Conservation (phyloP, 2,888 invertebrate species). For the Epinotia demarniana region DNA sequence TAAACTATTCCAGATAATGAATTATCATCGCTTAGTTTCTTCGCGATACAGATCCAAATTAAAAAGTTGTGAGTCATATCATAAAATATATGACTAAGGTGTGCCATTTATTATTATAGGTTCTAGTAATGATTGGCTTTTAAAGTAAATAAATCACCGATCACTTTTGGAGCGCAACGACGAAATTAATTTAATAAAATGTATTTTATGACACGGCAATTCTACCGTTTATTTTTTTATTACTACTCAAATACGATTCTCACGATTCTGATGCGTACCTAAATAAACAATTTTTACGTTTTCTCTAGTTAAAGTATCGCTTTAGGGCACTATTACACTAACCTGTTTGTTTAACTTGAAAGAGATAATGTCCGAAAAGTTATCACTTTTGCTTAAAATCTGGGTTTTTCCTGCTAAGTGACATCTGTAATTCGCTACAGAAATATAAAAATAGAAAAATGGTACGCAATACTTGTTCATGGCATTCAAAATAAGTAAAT, state of each 20-base stretch:
- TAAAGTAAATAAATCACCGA: slow-evolving; percentile 26
- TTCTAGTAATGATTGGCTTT: slow-evolving; percentile 30
- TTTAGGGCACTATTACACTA: slow-evolving; percentile 2
- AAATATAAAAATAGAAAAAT: not conserved
- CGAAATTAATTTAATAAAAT: slow-evolving; percentile 31
- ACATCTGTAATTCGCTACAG: not conserved
- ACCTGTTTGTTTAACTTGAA: not conserved
- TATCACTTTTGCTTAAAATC: not conserved
- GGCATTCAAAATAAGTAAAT: not conserved
- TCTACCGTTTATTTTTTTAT: slow-evolving; percentile 31
- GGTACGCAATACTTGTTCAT: not conserved
- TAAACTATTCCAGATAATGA: not conserved
- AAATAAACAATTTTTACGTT: not conserved
- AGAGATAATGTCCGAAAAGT: no score
- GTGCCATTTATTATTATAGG: slow-evolving; percentile 11
- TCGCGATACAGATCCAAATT: slow-evolving; percentile 4
- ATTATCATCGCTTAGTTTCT: not conserved
- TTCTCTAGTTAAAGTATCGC: slow-evolving; percentile 5
- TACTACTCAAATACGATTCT: slow-evolving; percentile 26
- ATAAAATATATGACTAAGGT: slow-evolving; percentile 30
- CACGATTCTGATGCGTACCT: slow-evolving; percentile 25
- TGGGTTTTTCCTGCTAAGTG: not conserved
- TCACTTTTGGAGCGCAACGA: slow-evolving; percentile 22
- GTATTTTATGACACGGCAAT: slow-evolving; percentile 33
- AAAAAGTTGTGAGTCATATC: slow-evolving; percentile 28